Percentiles rank a stretch among this genome's conserved stretches.
Evolutionary conservation across 2,888 invertebrate genomes (phyloP).

Genomic region (Crossocerus cetratus): DNA sequence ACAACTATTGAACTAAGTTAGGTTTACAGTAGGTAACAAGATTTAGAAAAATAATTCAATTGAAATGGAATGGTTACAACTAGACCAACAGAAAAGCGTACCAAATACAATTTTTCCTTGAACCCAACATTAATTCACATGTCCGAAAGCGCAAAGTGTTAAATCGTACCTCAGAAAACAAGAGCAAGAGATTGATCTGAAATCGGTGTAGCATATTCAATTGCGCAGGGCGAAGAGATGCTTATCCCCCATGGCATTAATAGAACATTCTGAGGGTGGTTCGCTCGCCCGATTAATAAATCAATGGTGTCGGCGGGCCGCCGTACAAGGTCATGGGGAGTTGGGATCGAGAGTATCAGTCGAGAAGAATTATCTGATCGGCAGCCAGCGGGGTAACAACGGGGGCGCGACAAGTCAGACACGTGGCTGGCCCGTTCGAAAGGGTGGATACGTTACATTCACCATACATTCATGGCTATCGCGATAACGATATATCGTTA

Average conservation of each 20-base stretch:
- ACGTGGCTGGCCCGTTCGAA: slow-evolving; percentile 54
- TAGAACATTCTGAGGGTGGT: slow-evolving; percentile 29
- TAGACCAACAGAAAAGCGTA: too few relatives aligned
- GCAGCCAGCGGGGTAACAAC: slow-evolving; percentile 51
- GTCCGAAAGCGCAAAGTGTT: too few relatives aligned
- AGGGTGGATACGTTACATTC: slow-evolving; percentile 47
- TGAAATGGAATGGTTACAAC: too few relatives aligned
- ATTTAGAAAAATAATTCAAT: too few relatives aligned
- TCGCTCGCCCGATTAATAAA: slow-evolving; percentile 53
- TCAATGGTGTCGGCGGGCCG: slow-evolving; percentile 54
- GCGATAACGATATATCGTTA: slow-evolving; percentile 58
- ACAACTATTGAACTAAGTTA: too few relatives aligned
- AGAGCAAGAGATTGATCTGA: too few relatives aligned
- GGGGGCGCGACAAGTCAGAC: slow-evolving; percentile 61
- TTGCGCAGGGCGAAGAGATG: too few relatives aligned
- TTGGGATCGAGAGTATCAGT: slow-evolving; percentile 40
- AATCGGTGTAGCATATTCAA: too few relatives aligned
- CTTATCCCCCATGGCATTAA: slow-evolving; percentile 6
- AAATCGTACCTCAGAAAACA: too few relatives aligned
- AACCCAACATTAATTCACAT: too few relatives aligned
- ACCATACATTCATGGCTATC: slow-evolving; percentile 39
- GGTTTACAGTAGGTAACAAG: too few relatives aligned
- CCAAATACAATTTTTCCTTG: too few relatives aligned
- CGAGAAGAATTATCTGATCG: slow-evolving; percentile 60
- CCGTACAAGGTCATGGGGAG: slow-evolving; percentile 50